A percentile compares a stretch with the other conserved stretches of the same genome.
Conservation (phyloP, 2,888 invertebrate species). For the Dolichomitus sp. region DNA sequence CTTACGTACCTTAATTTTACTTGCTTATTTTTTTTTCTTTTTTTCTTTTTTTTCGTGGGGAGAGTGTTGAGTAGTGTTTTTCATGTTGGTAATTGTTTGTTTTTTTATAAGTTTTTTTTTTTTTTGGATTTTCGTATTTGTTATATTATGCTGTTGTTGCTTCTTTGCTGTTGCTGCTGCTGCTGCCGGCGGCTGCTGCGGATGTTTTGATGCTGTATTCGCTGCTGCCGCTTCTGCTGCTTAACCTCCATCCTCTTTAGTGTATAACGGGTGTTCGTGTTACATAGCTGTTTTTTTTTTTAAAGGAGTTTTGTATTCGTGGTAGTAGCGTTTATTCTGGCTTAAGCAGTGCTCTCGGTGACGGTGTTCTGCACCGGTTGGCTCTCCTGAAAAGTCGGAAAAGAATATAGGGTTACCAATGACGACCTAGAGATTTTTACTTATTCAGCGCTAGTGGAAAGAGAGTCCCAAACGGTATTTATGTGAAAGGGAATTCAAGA, state of each 20-base stretch:
- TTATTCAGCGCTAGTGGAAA: constrained; percentile 18
- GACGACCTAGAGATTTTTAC: not conserved
- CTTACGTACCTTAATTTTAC: constrained; percentile 73
- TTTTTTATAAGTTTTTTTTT: constrained; percentile 74
- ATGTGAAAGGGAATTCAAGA: constrained; percentile 11
- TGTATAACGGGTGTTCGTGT: constrained; percentile 79
- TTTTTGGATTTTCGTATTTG: constrained; percentile 73
- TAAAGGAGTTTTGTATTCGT: constrained; percentile 62
- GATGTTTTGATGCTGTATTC: constrained; percentile 68
- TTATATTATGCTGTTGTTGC: constrained; percentile 62
- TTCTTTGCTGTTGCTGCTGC: constrained; percentile 74
- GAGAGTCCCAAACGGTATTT: not conserved
- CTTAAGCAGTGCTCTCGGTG: constrained; percentile 89
- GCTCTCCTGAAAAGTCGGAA: constrained; percentile 85
- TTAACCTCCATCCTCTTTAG: constrained; percentile 67
- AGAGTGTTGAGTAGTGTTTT: constrained; percentile 82
- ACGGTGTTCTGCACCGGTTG: constrained; percentile 89
- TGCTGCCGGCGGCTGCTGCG: constrained; percentile 71
- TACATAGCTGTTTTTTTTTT: constrained; percentile 68
- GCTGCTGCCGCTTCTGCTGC: constrained; percentile 74
- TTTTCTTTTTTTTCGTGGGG: constrained; percentile 72
- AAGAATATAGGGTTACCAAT: constrained; percentile 37
- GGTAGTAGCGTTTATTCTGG: constrained; percentile 53
- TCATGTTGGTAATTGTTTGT: constrained; percentile 72
- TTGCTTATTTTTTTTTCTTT: constrained; percentile 57